Percentiles rank a stretch among this genome's conserved stretches.
Conservation (phyloP, 1,140 invertebrate genomes). For the Fragariocoptes setiger region DNA sequence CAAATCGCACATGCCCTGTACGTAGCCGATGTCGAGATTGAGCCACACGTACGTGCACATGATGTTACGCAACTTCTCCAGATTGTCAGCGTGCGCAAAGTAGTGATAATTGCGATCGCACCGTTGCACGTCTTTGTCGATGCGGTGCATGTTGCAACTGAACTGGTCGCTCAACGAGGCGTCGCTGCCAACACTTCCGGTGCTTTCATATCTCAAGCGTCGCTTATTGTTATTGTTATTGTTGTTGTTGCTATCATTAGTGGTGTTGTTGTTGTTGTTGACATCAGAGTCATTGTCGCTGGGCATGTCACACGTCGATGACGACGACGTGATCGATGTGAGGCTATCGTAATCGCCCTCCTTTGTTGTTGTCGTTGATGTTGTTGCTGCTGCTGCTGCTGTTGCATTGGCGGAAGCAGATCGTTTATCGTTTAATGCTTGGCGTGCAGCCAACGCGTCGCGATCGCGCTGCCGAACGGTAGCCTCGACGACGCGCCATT, state of each 20-base stretch:
- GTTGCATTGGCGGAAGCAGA: neutral
- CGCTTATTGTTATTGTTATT: neutral
- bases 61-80: conserved; percentile 71
- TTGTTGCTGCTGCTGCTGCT: conserved; percentile 2
- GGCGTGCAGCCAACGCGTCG: conserved; percentile 26
- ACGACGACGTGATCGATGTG: too few species aligned
- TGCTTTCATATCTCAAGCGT: neutral
- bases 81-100: conserved; percentile 43
- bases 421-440: conserved; percentile 17
- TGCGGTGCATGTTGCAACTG: conserved; percentile 63
- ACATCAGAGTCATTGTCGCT: neutral
- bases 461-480: conserved; percentile 56
- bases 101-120: conserved; percentile 78
- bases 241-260: neutral
- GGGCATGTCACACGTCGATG: neutral
- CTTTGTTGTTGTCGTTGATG: conserved; percentile 1
- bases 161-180: neutral
- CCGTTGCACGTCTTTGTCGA: conserved; percentile 78
- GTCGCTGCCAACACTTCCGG: neutral
- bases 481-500: conserved; percentile 71
- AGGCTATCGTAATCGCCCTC: neutral
- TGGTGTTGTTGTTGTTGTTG: neutral
- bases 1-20: conserved; percentile 80
- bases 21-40: conserved; percentile 56
- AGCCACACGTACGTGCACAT: conserved; percentile 95